These are phyloP conservation scores for Molossus alvarezi DNA, from an alignment of 2,797 vertebrate genomes.

Conservation along the genomic window DNA sequence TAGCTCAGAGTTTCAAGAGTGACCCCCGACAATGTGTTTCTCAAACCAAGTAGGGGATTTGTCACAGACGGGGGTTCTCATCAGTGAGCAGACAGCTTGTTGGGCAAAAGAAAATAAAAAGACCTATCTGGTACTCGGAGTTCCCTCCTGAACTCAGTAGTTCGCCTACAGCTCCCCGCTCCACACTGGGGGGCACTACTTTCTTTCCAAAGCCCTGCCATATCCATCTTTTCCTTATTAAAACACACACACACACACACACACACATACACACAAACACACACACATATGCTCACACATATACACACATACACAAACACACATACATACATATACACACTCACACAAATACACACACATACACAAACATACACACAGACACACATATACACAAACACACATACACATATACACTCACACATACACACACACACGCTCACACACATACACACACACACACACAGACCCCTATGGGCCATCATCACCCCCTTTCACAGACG, in stretches of 20 bases:
- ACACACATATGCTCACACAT: fast-evolving
- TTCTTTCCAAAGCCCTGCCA: background rate
- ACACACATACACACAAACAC: fast-evolving
- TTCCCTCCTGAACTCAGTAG: background rate
- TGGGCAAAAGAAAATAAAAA: background rate
- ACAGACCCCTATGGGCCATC: too few species aligned
- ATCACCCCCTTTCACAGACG: background rate
- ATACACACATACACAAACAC: too few species aligned
- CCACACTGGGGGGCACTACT: fast-evolving
- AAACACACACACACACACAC: background rate
- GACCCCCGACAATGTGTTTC: background rate
- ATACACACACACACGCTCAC: background rate
- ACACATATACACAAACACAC: background rate
- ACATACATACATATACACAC: too few species aligned
- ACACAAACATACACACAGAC: too few species aligned
- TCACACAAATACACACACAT: background rate
- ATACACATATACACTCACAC: background rate
- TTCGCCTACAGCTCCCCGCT: background rate
- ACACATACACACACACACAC: background rate
- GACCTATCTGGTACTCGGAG: background rate
- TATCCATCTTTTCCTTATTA: too few species aligned
- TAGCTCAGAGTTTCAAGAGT: background rate
- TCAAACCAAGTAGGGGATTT: background rate
- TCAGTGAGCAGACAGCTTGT: background rate
- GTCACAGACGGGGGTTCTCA: background rate